Conservation (phyloP, 2,888 invertebrate species). For the Epirrhoe alternata region DNA sequence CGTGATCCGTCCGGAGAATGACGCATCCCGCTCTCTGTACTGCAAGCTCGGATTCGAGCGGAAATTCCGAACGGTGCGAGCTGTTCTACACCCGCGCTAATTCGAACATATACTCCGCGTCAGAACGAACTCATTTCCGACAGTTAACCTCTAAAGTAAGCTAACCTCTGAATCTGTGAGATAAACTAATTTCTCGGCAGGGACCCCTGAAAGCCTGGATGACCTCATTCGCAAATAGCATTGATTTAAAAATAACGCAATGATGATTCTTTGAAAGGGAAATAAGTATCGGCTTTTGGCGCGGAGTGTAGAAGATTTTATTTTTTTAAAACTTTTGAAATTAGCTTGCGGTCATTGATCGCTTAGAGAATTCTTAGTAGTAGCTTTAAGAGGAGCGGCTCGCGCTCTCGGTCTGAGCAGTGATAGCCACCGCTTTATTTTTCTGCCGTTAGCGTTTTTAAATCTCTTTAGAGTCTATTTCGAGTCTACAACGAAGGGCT, state of each 20-base stretch:
- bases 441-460: constrained; percentile 61
- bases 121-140: not conserved
- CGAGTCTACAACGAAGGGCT: constrained; percentile 65
- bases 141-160: too few relatives aligned
- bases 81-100: constrained; percentile 88
- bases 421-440: constrained; percentile 55
- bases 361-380: constrained; percentile 81
- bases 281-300: constrained; percentile 4
- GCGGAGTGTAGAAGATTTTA: constrained; percentile 77
- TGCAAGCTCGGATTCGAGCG: constrained; percentile 93
- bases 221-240: not conserved
- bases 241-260: not conserved
- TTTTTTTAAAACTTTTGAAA: constrained; percentile 85
- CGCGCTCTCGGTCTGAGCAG: constrained; percentile 71
- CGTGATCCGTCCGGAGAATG: constrained; percentile 93
- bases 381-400: constrained; percentile 81
- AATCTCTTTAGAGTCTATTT: constrained; percentile 59
- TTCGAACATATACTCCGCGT: constrained; percentile 36
- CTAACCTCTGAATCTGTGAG: not conserved
- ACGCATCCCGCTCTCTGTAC: constrained; percentile 93
- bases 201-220: not conserved
- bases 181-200: not conserved
- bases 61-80: constrained; percentile 92
- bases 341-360: constrained; percentile 84
- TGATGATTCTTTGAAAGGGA: not conserved